These are phyloP conservation scores for Eunapius fragilis DNA, from an alignment of 37 sponge, comb jelly and placozoan genomes.

Conservation along the genomic window DNA sequence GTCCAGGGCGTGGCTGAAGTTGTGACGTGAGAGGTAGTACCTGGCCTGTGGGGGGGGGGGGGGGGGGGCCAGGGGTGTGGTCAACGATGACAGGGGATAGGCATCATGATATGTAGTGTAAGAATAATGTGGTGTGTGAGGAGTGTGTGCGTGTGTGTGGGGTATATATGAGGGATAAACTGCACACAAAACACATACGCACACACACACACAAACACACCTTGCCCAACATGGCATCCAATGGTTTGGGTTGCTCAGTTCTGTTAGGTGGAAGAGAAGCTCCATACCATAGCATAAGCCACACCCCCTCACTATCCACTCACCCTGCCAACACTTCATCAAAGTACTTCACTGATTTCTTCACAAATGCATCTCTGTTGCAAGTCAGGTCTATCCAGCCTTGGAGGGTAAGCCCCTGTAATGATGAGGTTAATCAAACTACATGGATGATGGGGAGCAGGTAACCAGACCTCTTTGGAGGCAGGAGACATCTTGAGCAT, in stretches of 20 bases:
- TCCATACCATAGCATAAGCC: neutral
- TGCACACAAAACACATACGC: neutral
- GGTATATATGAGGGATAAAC: no score
- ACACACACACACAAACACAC: neutral
- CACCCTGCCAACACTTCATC: constrained; percentile 79
- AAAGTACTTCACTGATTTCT: constrained; percentile 87
- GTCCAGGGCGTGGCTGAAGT: no score
- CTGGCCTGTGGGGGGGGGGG: no score
- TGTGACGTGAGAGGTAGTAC: no score
- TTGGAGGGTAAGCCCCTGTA: constrained; percentile 49
- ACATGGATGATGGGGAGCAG: neutral
- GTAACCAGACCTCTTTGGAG: constrained; percentile 15
- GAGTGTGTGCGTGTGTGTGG: no score
- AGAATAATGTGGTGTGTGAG: no score
- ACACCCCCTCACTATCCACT: neutral
- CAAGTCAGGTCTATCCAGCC: constrained; percentile 94
- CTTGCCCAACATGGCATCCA: constrained; percentile 69
- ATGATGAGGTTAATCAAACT: constrained; percentile 1
- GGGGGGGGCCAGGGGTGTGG: no score
- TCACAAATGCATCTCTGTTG: constrained; percentile 61
- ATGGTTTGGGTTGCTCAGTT: constrained; percentile 32
- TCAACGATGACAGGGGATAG: no score
- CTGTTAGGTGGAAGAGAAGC: constrained; percentile 2
- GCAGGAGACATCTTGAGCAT: constrained; percentile 80
- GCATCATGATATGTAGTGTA: no score